A percentile compares a stretch with the other conserved stretches of the same genome.
These are phyloP conservation scores for Pteruthius melanotis DNA, from an alignment of 2,113 vertebrate genomes.

Conservation along the genomic window DNA sequence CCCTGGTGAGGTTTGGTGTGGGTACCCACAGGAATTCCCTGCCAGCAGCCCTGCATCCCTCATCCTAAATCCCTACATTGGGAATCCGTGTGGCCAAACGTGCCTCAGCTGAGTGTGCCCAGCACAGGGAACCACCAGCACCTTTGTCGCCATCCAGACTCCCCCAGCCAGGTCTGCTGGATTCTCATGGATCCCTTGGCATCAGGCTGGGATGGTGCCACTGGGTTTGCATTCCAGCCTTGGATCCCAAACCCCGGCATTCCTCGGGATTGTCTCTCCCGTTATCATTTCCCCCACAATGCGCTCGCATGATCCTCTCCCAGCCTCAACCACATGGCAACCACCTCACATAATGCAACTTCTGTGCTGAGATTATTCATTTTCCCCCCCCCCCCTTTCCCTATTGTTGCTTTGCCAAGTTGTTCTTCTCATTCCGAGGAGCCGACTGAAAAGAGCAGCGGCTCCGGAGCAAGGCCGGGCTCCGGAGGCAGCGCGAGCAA, in stretches of 20 bases:
- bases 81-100: fast-evolving
- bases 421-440: slow-evolving; percentile 33
- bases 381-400: background rate
- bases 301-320: background rate
- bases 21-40: background rate
- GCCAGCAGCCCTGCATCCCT: background rate
- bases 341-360: slow-evolving; percentile 20
- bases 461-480: slow-evolving; percentile 14
- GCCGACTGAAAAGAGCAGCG: slow-evolving; percentile 41
- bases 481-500: slow-evolving; percentile 4
- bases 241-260: slow-evolving; percentile 1
- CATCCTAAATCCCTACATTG: fast-evolving
- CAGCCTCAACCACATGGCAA: slow-evolving; percentile 37
- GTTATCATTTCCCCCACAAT: slow-evolving; percentile 1
- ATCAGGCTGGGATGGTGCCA: fast-evolving
- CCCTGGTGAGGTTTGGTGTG: background rate
- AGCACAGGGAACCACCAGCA: too few relatives aligned
- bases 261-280: background rate
- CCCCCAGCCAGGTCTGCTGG: background rate
- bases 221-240: background rate
- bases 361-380: slow-evolving; percentile 23
- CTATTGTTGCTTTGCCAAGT: slow-evolving; percentile 21
- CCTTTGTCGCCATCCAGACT: fast-evolving
- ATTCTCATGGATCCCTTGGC: background rate
- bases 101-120: background rate